Percentiles rank a stretch among this genome's conserved stretches.
phyloP scores from a whole-genome alignment of 2,113 vertebrate genomes.

The Bothrops jararaca region DNA sequence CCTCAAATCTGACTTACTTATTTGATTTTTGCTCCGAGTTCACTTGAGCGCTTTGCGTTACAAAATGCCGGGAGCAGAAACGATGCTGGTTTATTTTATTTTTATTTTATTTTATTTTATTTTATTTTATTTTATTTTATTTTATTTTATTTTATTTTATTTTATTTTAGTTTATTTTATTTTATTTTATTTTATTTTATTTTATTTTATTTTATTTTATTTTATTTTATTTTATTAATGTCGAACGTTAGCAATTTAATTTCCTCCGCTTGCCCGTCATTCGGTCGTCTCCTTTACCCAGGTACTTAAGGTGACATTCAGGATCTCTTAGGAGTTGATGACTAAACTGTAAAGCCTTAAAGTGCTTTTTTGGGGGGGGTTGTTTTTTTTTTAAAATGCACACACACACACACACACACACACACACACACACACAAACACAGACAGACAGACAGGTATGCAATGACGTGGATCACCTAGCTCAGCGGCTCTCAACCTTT shows the following conservation, averaged over 20 bases:
- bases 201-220: not conserved
- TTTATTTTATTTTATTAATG: not conserved
- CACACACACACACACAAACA: not conserved
- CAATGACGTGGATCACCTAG: not conserved
- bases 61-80: not conserved
- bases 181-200: not conserved
- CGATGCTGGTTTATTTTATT: not conserved
- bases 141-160: slow-evolving; percentile 1
- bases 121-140: too few relatives aligned
- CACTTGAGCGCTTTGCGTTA: not conserved
- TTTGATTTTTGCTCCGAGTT: not conserved
- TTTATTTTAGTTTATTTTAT: too few relatives aligned
- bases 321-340: not conserved
- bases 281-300: not conserved
- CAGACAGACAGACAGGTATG: not conserved
- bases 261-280: slow-evolving; percentile 17
- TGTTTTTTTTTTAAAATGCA: not conserved
- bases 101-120: not conserved
- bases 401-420: not conserved
- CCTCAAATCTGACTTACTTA: not conserved
- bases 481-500: too few relatives aligned
- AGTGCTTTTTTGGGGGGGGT: not conserved
- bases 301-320: not conserved
- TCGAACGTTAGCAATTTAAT: slow-evolving; percentile 9
- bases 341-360: not conserved